phyloP scores from a whole-genome alignment of 1,140 invertebrate species.

The Brachionus paranguensis region DNA sequence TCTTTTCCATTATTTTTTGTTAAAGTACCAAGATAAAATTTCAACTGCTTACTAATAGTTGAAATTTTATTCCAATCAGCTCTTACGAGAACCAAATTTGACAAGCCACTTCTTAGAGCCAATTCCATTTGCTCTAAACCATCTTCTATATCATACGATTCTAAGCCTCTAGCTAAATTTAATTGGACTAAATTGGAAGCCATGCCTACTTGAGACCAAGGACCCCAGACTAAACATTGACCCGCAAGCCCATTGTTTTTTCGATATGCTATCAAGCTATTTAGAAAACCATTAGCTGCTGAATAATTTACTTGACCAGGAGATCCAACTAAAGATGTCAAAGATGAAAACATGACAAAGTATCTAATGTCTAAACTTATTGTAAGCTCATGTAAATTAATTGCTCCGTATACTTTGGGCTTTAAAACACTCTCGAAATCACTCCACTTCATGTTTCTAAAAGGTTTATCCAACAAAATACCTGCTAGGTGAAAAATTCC shows the following conservation, averaged over 20 bases:
- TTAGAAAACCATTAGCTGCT: neutral
- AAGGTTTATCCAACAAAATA: neutral
- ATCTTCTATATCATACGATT: neutral
- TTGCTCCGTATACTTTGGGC: neutral
- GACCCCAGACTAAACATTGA: neutral
- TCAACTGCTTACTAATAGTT: neutral
- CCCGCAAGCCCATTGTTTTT: neutral
- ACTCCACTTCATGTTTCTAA: neutral
- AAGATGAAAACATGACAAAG: neutral
- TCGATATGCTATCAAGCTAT: neutral
- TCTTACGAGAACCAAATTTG: neutral
- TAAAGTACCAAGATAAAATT: neutral
- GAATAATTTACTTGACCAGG: neutral
- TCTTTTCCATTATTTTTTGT: neutral
- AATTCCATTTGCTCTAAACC: neutral
- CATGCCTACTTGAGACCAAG: neutral
- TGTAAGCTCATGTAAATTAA: neutral
- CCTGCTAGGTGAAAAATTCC: neutral
- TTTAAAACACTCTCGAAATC: neutral
- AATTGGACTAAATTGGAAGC: neutral
- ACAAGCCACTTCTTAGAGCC: neutral
- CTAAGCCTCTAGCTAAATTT: neutral
- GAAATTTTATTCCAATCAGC: neutral
- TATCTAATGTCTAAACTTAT: neutral
- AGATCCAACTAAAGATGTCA: neutral